Base-by-base conservation (phyloP, 2,888 invertebrate species). In the Lydus trimaculatus region DNA sequence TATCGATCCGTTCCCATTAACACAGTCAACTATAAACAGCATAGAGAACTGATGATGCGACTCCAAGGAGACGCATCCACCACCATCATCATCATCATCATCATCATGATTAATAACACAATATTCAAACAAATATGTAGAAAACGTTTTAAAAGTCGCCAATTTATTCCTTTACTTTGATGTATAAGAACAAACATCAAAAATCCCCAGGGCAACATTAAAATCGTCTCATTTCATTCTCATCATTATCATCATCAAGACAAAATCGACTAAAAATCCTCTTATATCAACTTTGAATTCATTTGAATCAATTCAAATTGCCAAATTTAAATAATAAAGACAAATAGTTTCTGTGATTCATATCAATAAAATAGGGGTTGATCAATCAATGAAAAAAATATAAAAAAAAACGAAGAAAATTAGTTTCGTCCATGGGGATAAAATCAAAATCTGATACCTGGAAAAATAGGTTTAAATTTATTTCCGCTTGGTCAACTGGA, bases 1-100 rank as follows among this genome's bases (percentile, higher is more conserved):
- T 64, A 64, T 64, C 64, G 64, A 64, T 64, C 64, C 25, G 28
- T 58, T 31, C 64, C 64, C 58, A 64, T 64, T 64, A 64, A 43
- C 52, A 48, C 43, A 48, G 11, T 63, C 31, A 43, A 25, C 62
- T 31, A 17, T 15, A 43, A 62, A 15, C 25, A 23, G 4, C 28
- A 7, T 15, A 61, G 62, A 9, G 23, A 17, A 60, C 61, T 36
- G 61, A 39, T 61, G 61, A 23, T 61, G 61, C 61, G 61, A 39
- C 61, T 61, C 23, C 20, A 43, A 25, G 61, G 43, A 43, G 33
- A 60, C 60, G 33, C 33, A 61, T 23, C 33, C 36, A 17, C n/a
- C 61, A 23, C 20, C 36, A 48, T 20, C 48, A 4, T 33, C 8
- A 25, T 2, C 11, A 25, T 15, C 0, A 56, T 56, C 11, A 20